Evolutionary conservation across 2,113 vertebrate genomes (phyloP).

Genomic region (Nycticryphes semicollaris): DNA sequence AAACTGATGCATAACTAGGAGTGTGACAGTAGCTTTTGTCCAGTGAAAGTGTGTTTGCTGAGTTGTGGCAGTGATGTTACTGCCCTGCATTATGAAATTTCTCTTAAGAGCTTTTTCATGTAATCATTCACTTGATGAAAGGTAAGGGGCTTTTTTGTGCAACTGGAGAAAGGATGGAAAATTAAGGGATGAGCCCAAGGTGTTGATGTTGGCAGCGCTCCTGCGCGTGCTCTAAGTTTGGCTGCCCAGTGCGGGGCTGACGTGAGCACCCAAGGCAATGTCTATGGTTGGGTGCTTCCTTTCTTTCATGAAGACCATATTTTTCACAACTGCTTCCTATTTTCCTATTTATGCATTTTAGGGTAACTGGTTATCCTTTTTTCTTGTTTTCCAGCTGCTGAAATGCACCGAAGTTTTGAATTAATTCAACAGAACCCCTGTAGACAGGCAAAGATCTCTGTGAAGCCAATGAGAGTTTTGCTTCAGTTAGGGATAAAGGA

Average conservation of each 20-base stretch:
- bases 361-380: not conserved
- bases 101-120: not conserved
- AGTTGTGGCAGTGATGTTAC: not conserved
- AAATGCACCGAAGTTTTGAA: not conserved
- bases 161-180: not conserved
- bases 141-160: fast-evolving
- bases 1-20: fast-evolving
- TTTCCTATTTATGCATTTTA: not conserved
- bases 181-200: too few species aligned
- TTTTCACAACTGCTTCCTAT: not conserved
- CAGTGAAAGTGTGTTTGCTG: not conserved
- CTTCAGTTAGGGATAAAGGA: not conserved
- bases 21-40: not conserved
- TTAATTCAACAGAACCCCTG: not conserved
- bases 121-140: not conserved
- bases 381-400: not conserved
- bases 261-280: fast-evolving
- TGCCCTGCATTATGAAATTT: not conserved
- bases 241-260: not conserved
- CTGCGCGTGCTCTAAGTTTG: fast-evolving
- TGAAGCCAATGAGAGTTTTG: not conserved
- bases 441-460: not conserved
- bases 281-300: not conserved
- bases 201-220: not conserved
- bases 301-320: not conserved